A percentile compares a stretch with the other conserved stretches of the same genome.
Evolutionary conservation across 2,888 invertebrate genomes (phyloP).

Genomic region (Megastigmus dorsalis): DNA sequence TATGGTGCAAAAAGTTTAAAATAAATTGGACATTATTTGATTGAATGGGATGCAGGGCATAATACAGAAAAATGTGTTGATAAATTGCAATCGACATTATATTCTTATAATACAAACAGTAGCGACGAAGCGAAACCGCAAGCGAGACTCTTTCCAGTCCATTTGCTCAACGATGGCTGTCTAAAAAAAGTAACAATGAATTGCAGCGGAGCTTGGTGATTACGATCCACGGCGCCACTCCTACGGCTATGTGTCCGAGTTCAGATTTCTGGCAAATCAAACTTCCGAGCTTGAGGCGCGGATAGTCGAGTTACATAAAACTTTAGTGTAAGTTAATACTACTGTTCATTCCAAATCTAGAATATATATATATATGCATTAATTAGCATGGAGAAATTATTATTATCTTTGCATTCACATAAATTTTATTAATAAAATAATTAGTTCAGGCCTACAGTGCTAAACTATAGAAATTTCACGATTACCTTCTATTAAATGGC

Average conservation of each 20-base stretch:
- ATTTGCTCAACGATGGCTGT: not conserved
- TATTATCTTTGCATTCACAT: too few species aligned
- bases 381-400: too few species aligned
- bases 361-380: too few species aligned
- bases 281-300: slow-evolving; percentile 91
- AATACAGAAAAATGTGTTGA: not conserved
- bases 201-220: slow-evolving; percentile 94
- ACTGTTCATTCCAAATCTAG: too few species aligned
- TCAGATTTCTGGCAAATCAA: slow-evolving; percentile 93
- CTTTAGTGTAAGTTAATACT: slow-evolving; percentile 82
- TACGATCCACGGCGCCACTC: slow-evolving; percentile 92
- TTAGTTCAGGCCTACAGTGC: too few species aligned
- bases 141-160: not conserved
- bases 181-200: slow-evolving; percentile 36
- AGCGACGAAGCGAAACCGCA: not conserved
- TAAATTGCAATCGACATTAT: slow-evolving; percentile 1
- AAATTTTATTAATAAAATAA: too few species aligned
- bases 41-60: too few species aligned
- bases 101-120: too few species aligned
- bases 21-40: not conserved
- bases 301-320: slow-evolving; percentile 92
- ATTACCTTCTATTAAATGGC: too few species aligned
- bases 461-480: too few species aligned
- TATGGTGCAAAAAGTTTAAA: not conserved
- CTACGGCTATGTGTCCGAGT: slow-evolving; percentile 95